phyloP scores from a whole-genome alignment of 2,888 invertebrate genomes.

The Lepidocyrtoides sp. region DNA sequence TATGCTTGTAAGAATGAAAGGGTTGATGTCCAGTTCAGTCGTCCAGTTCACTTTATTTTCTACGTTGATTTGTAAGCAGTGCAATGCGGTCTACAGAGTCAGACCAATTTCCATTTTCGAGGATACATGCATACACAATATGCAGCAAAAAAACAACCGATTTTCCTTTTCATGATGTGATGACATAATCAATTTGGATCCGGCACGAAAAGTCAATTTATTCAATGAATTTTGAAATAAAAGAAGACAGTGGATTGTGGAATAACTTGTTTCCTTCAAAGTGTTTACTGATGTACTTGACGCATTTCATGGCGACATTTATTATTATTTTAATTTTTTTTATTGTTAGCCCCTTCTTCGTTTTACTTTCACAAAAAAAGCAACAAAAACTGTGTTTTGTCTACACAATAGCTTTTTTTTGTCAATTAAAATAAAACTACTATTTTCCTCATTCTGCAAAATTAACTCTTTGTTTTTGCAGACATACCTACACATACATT shows the following conservation, averaged over 20 bases:
- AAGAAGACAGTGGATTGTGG: conserved; percentile 6
- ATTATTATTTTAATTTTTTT: background rate
- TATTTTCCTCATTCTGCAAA: background rate
- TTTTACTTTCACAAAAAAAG: background rate
- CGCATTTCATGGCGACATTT: conserved; percentile 11
- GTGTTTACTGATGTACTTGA: conserved; percentile 31
- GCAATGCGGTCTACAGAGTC: too few relatives aligned
- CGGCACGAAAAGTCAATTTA: conserved; percentile 42
- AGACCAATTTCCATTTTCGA: too few relatives aligned
- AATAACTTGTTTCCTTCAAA: conserved; percentile 49
- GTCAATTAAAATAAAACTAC: conserved; percentile 9
- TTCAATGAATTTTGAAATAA: background rate
- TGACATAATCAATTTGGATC: conserved; percentile 62
- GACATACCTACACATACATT: background rate
- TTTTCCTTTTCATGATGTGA: too few relatives aligned
- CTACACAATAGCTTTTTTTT: background rate
- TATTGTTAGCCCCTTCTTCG: background rate
- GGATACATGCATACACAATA: too few relatives aligned
- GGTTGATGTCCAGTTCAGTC: too few relatives aligned
- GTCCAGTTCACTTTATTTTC: too few relatives aligned
- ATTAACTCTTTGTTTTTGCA: conserved; percentile 9
- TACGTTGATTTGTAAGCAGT: too few relatives aligned
- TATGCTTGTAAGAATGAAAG: too few relatives aligned
- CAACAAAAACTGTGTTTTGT: background rate
- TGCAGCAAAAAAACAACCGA: too few relatives aligned